Conservation (phyloP, 2,797 vertebrate species). For the Aeoliscus strigatus region DNA sequence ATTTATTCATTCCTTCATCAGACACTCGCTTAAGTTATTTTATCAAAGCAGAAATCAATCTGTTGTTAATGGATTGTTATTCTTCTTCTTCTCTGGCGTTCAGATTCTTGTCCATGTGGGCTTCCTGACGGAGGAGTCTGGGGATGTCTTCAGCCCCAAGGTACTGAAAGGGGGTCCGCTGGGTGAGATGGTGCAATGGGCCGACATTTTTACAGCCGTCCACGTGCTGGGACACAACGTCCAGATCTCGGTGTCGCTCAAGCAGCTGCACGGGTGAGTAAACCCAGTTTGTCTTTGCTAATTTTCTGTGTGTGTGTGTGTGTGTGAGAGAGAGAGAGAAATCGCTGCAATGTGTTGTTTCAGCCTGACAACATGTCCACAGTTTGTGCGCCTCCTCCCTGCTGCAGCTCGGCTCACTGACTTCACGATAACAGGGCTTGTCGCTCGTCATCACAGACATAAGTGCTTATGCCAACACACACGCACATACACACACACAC, state of each 20-base stretch:
- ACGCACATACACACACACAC: constrained; percentile 3
- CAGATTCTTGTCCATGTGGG: constrained; percentile 95
- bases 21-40: too few species aligned
- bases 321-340: too few species aligned
- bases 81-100: constrained; percentile 68
- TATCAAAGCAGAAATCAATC: too few species aligned
- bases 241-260: constrained; percentile 82
- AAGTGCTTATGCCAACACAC: constrained; percentile 10
- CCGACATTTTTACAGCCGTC: constrained; percentile 90
- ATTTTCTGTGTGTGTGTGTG: neutral
- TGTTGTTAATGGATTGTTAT: neutral
- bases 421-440: constrained; percentile 36
- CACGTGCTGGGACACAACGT: constrained; percentile 90
- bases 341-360: constrained; percentile 30
- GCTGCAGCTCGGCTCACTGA: constrained; percentile 42
- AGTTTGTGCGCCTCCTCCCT: constrained; percentile 29
- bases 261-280: constrained; percentile 91
- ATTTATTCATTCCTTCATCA: too few species aligned
- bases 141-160: constrained; percentile 93
- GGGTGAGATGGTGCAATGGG: constrained; percentile 99
- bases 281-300: neutral
- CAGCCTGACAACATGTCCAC: constrained; percentile 41
- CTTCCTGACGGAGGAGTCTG: constrained; percentile 95
- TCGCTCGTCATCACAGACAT: constrained; percentile 28
- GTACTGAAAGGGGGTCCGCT: constrained; percentile 95